Percentiles rank a stretch among this genome's conserved stretches.
Evolutionary conservation across 1,140 invertebrate genomes (phyloP).

Genomic region (Melanaphis sacchari): DNA sequence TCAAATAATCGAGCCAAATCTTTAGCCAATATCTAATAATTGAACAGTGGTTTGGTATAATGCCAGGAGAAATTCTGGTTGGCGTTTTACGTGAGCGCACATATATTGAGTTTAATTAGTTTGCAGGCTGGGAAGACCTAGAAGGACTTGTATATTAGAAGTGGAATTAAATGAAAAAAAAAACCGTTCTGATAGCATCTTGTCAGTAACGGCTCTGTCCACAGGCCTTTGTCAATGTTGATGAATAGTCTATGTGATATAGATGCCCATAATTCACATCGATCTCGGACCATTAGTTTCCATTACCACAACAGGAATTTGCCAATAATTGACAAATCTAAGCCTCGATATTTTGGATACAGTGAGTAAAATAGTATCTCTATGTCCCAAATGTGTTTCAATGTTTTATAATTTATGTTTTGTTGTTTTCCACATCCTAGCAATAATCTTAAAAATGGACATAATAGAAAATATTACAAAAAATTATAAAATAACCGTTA

Average conservation of each 20-base stretch:
- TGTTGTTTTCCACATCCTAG: background rate
- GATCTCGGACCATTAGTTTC: background rate
- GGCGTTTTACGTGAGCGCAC: background rate
- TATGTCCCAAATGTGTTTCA: background rate
- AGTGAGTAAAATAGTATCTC: background rate
- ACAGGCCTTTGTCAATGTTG: slow-evolving; percentile 3
- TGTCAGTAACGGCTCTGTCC: background rate
- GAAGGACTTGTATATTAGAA: background rate
- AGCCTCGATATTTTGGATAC: background rate
- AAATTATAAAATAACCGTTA: background rate
- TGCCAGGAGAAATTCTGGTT: background rate
- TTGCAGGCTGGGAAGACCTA: background rate
- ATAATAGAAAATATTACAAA: background rate
- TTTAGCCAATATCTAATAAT: slow-evolving; percentile 1
- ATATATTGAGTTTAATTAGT: slow-evolving; percentile 16
- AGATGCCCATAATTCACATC: background rate
- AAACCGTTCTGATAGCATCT: background rate
- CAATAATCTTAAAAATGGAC: background rate
- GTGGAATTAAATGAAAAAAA: background rate
- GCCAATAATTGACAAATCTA: background rate
- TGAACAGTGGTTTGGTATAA: background rate
- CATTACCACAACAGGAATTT: background rate
- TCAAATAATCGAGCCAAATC: slow-evolving; percentile 2
- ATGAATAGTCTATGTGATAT: background rate
- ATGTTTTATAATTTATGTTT: slow-evolving; percentile 18